Evolutionary conservation across 2,888 invertebrate genomes (phyloP).

Genomic region (Pheosia tremula): DNA sequence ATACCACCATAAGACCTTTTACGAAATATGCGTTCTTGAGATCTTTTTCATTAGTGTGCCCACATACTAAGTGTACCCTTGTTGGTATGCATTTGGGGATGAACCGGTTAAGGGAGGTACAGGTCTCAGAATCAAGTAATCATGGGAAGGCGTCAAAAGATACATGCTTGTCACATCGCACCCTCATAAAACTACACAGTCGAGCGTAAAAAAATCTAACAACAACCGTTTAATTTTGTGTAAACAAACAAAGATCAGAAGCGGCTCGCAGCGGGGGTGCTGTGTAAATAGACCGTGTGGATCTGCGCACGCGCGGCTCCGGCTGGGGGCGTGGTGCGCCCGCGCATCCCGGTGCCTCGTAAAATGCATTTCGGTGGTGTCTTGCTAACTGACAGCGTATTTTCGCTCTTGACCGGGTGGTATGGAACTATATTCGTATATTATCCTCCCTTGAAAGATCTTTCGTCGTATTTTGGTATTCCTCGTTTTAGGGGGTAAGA

Average conservation of each 20-base stretch:
- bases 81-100: too few relatives aligned
- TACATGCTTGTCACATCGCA: too few relatives aligned
- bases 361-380: constrained; percentile 37
- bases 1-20: too few relatives aligned
- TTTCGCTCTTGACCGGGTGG: constrained; percentile 4
- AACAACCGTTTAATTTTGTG: constrained; percentile 8
- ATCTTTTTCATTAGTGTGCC: too few relatives aligned
- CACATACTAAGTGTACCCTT: too few relatives aligned
- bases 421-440: background rate
- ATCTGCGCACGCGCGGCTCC: constrained; percentile 9
- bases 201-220: background rate
- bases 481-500: too few relatives aligned
- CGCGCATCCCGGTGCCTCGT: constrained; percentile 22
- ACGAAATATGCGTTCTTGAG: too few relatives aligned
- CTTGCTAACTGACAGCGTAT: background rate
- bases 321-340: background rate
- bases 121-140: too few relatives aligned
- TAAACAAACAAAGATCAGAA: constrained; percentile 9
- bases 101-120: too few relatives aligned
- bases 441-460: background rate
- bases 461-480: background rate
- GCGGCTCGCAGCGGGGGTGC: constrained; percentile 11
- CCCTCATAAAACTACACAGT: background rate
- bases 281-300: constrained; percentile 5
- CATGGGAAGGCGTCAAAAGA: too few relatives aligned